Base-by-base conservation (phyloP, 2,888 invertebrate genomes). In the Geophilus truncorum region DNA sequence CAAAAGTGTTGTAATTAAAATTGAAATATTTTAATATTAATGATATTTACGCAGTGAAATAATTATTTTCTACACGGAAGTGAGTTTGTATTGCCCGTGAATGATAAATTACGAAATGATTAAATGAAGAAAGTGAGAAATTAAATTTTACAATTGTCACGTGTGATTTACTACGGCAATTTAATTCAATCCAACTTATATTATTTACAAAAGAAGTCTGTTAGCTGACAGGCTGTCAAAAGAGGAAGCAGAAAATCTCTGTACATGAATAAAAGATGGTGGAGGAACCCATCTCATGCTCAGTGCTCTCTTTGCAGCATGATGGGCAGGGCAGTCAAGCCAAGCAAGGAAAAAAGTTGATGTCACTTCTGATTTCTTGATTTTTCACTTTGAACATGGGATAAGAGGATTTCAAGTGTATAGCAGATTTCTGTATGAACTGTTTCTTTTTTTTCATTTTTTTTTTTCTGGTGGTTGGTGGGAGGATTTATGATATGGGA, bases 241-340 rank as follows among this genome's bases (percentile, higher is more conserved):
- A 57, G 57, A 9, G 57, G 57, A 57, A 57, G 57, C 57, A 57
- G 57, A 57, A 57, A 57, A 57, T 57, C 57, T 57, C 57, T 57
- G 57, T 57, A 57, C 57, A 57, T 57, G 57, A 57, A 57, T 57
- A 57, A 57, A 57, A 57, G 57, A 57, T 57, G 57, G 57, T 57
- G 18, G 57, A 57, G 57, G 57, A 57, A 57, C 10, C 57, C n/a
- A 57, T 57, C 57, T 57, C 57, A 57, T 57, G 57, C 57, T 57
- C 57, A 57, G 3, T 57, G 57, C 57, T 57, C 57, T 57, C 57
- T 57, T 57, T 57, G 57, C 57, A 9, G 57, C 57, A n/a, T 57
- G 57, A 57, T 57, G 57, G 57, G 57, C 57, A 57, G 57, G 57
- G 57, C 57, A 57, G 57, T 57, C 57, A 57, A 57, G 57, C 57